phyloP scores from a whole-genome alignment of 2,797 vertebrate species.

The Hydrocynus forskahlii region DNA sequence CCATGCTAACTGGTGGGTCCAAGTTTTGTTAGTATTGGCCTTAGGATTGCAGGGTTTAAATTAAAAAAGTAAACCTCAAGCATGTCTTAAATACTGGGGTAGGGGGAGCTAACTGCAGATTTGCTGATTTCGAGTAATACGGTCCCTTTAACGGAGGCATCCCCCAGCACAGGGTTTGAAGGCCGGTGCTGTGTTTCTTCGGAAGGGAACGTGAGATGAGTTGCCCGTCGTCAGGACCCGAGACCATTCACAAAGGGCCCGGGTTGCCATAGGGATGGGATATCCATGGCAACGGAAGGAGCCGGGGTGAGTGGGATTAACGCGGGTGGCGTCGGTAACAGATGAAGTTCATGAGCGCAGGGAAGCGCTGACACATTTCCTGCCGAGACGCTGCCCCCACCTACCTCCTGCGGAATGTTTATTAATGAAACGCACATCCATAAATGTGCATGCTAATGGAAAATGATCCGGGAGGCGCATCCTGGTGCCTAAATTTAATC shows the following conservation, averaged over 20 bases:
- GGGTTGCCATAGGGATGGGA: conserved; percentile 83
- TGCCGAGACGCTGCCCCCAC: conserved; percentile 39
- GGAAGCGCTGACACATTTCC: conserved; percentile 67
- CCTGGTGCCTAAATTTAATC: background rate
- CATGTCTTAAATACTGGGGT: no score
- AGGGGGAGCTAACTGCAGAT: background rate
- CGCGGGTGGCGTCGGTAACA: conserved; percentile 68
- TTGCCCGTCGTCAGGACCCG: conserved; percentile 69
- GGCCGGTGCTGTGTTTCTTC: background rate
- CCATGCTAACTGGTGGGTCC: no score
- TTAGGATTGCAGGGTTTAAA: background rate
- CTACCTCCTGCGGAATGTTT: conserved; percentile 27
- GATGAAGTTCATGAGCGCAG: conserved; percentile 67
- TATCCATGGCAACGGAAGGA: conserved; percentile 82
- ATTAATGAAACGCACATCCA: conserved; percentile 33
- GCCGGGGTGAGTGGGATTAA: conserved; percentile 74
- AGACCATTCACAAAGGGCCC: conserved; percentile 74
- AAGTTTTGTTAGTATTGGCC: no score
- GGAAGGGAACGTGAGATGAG: conserved; percentile 64
- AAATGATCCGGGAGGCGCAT: background rate
- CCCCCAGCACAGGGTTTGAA: background rate
- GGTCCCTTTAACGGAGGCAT: background rate
- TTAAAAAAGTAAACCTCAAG: no score
- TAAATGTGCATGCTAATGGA: conserved; percentile 13
- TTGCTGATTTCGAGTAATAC: no score